Conservation (phyloP, 2,888 invertebrate genomes). For the Autographa gamma region DNA sequence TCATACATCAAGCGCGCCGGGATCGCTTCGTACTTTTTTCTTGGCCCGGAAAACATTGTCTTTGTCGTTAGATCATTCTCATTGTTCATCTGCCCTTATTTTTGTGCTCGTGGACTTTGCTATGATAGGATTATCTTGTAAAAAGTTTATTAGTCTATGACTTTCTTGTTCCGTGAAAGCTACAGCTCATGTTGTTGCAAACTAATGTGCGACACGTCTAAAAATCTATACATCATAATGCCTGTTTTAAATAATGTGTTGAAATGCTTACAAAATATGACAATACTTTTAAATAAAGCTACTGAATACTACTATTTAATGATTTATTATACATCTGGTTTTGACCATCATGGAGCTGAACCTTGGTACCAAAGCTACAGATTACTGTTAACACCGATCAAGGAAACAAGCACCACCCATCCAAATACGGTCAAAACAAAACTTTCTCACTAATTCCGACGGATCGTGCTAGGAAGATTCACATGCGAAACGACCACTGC, state of each 20-base stretch:
- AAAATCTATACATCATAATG: too few species aligned
- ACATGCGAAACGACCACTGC: constrained; percentile 84
- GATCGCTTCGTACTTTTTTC: constrained; percentile 67
- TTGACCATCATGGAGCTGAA: background rate
- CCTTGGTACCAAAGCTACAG: constrained; percentile 14
- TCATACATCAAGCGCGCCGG: constrained; percentile 70
- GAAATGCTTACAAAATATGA: too few species aligned
- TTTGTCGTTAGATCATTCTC: constrained; percentile 71
- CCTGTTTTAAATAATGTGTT: too few species aligned
- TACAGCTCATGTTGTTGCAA: too few species aligned
- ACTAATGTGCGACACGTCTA: too few species aligned
- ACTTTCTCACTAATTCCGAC: constrained; percentile 83
- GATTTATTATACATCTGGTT: background rate
- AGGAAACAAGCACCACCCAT: constrained; percentile 30
- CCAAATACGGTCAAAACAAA: constrained; percentile 69
- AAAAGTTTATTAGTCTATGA: background rate
- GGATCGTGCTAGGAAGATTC: constrained; percentile 84
- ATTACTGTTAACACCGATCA: constrained; percentile 12
- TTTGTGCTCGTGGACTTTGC: constrained; percentile 24
- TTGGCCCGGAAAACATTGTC: constrained; percentile 70
- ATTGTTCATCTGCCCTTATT: constrained; percentile 59
- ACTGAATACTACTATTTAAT: background rate
- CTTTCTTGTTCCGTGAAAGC: too few species aligned
- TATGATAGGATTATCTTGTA: background rate
- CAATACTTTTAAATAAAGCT: background rate